Conservation (phyloP, 2,797 vertebrate genomes). For the Florisuga fusca region DNA sequence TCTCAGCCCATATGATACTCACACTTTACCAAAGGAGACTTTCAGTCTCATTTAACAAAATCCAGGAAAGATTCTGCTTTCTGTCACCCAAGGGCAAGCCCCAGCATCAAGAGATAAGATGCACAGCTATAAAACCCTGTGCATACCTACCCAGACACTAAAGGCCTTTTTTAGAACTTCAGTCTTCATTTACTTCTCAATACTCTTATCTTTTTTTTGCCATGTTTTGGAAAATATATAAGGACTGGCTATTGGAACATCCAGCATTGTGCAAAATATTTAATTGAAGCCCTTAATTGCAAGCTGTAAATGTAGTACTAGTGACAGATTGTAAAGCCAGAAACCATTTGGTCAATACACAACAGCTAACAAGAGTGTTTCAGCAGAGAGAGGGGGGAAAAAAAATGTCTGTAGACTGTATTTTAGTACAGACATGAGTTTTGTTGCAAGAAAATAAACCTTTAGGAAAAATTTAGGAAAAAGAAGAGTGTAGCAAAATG, state of each 20-base stretch:
- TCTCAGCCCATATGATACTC: background rate
- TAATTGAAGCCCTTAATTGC: constrained; percentile 58
- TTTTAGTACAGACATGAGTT: background rate
- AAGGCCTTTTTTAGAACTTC: constrained; percentile 24
- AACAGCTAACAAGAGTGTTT: constrained; percentile 14
- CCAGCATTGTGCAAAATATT: constrained; percentile 53
- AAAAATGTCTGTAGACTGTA: background rate
- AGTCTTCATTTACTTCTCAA: constrained; percentile 17
- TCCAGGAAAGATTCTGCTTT: constrained; percentile 37
- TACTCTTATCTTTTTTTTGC: background rate
- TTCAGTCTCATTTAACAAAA: constrained; percentile 52
- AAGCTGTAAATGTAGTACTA: constrained; percentile 46
- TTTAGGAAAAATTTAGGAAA: background rate
- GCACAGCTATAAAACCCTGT: background rate
- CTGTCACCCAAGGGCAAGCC: constrained; percentile 55
- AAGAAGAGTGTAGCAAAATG: background rate
- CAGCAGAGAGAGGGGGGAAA: background rate
- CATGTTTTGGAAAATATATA: background rate
- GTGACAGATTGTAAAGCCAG: constrained; percentile 61
- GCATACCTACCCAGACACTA: constrained; percentile 18
- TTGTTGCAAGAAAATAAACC: background rate
- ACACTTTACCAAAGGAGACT: background rate
- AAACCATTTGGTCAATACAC: constrained; percentile 64
- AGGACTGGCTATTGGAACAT: background rate
- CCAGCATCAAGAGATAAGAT: constrained; percentile 41